Conservation (phyloP, 2,888 invertebrate species). For the Diabrotica balteata region DNA sequence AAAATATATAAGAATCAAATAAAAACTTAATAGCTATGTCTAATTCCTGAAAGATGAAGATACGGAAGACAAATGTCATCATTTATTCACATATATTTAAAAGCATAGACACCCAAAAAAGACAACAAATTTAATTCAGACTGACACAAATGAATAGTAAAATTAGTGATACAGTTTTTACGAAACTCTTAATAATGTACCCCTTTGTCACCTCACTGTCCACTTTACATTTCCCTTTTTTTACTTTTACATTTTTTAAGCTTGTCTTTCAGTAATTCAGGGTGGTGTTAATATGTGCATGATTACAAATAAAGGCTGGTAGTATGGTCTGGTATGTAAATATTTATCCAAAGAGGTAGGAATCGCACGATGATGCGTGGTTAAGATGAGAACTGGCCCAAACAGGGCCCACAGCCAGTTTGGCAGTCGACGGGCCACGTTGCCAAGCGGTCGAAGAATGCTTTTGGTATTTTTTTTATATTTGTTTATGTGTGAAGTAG, state of each 20-base stretch:
- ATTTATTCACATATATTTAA: too few species aligned
- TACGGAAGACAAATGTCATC: too few species aligned
- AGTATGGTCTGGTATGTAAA: conserved; percentile 56
- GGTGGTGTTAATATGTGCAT: conserved; percentile 50
- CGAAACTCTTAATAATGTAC: neutral
- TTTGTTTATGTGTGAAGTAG: too few species aligned
- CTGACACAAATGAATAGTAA: too few species aligned
- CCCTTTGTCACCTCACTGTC: conserved; percentile 4
- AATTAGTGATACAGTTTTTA: too few species aligned
- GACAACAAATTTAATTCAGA: too few species aligned
- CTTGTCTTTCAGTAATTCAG: conserved; percentile 42
- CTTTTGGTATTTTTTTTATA: too few species aligned
- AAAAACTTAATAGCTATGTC: too few species aligned
- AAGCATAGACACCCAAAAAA: too few species aligned
- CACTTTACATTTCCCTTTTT: conserved; percentile 19
- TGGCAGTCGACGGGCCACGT: conserved; percentile 48
- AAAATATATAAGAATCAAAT: too few species aligned
- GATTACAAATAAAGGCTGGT: conserved; percentile 52
- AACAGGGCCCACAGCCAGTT: conserved; percentile 52
- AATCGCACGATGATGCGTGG: conserved; percentile 44
- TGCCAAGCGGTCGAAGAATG: conserved; percentile 26
- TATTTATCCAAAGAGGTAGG: conserved; percentile 54
- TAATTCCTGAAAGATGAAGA: too few species aligned
- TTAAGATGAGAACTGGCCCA: conserved; percentile 35
- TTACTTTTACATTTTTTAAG: conserved; percentile 16